Conservation (phyloP, 2,888 invertebrate species). For the Hanleya hanleyi region DNA sequence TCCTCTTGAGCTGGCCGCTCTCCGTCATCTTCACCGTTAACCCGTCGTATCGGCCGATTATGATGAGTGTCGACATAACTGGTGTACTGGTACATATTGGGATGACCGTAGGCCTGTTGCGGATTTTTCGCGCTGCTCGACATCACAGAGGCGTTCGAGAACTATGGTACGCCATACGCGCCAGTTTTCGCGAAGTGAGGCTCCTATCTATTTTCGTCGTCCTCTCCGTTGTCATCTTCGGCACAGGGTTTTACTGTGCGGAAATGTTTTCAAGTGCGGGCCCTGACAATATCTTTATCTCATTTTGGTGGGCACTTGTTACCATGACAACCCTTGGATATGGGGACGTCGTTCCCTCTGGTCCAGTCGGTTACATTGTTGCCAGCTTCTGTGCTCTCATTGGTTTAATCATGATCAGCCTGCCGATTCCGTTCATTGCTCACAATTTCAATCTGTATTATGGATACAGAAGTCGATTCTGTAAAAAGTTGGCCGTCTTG, state of each 20-base stretch:
- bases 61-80: no score
- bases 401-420: background rate
- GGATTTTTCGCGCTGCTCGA: background rate
- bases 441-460: slow-evolving; percentile 3
- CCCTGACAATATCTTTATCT: background rate
- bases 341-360: background rate
- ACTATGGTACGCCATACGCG: slow-evolving; percentile 1
- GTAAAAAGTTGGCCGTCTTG: background rate
- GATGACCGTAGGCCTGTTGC: background rate
- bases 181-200: slow-evolving; percentile 5
- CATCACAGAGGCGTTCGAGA: background rate
- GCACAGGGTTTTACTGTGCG: background rate
- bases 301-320: background rate
- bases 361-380: background rate
- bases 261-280: background rate
- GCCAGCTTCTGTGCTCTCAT: background rate
- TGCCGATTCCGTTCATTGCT: background rate
- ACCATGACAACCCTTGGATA: slow-evolving; percentile 2
- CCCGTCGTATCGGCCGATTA: no score
- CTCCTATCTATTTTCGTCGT: background rate
- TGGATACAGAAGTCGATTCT: background rate
- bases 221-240: background rate
- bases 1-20: background rate
- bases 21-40: background rate
- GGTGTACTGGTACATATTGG: background rate